Evolutionary conservation across 2,113 vertebrate genomes (phyloP).

Genomic region (Callocephalon fimbriatum): DNA sequence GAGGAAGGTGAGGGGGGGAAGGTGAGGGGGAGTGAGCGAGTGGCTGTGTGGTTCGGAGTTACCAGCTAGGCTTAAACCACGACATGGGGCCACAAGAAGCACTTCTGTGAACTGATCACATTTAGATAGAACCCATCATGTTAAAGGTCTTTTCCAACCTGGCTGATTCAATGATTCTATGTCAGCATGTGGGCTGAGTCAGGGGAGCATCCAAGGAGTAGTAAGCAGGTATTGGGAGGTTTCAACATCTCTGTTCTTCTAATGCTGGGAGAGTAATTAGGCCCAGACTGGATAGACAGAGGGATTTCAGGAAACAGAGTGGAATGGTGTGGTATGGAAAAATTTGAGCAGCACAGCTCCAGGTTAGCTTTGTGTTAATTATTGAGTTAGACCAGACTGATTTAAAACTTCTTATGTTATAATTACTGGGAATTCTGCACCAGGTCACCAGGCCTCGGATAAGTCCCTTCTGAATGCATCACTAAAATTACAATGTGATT

Average conservation of each 20-base stretch:
- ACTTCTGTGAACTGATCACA: rapidly evolving
- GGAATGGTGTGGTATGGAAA: neutral
- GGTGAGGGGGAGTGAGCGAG: too few relatives aligned
- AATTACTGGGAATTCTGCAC: neutral
- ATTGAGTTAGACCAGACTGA: neutral
- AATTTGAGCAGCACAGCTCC: neutral
- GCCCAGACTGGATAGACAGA: neutral
- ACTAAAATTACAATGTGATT: neutral
- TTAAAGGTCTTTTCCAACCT: neutral
- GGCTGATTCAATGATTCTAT: neutral
- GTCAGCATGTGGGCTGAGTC: neutral
- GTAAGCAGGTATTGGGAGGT: neutral
- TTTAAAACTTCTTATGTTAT: neutral
- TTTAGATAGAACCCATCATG: neutral
- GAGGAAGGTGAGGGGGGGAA: too few relatives aligned
- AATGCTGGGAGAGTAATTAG: neutral
- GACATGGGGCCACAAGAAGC: neutral
- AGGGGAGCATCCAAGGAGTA: neutral
- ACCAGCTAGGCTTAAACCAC: too few relatives aligned
- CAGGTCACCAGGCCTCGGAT: neutral
- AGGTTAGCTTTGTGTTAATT: neutral
- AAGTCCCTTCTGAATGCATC: neutral
- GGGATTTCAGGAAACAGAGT: neutral
- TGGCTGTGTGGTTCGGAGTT: too few relatives aligned
- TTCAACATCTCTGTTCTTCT: neutral